Conservation (phyloP, 2,797 vertebrate genomes). For the Crocidura indochinensis region DNA sequence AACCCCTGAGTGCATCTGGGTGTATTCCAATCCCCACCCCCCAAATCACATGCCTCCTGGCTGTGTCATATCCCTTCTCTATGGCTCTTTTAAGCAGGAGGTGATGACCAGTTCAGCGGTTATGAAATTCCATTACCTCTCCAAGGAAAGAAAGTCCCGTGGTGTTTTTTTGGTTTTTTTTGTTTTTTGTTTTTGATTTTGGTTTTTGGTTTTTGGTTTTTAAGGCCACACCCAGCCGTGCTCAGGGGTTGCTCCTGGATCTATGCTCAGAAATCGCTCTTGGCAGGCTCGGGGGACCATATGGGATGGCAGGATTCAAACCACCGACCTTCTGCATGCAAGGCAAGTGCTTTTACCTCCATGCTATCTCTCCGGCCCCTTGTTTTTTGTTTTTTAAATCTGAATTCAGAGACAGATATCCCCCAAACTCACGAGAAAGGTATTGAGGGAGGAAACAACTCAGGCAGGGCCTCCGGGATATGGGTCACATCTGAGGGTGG, state of each 20-base stretch:
- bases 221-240: too few relatives aligned
- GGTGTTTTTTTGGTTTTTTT: too few relatives aligned
- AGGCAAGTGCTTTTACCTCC: too few relatives aligned
- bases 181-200: too few relatives aligned
- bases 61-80: not conserved
- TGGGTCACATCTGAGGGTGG: slow-evolving; percentile 60
- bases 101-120: not conserved
- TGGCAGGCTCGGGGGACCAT: too few relatives aligned
- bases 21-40: not conserved
- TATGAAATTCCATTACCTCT: not conserved
- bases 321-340: too few relatives aligned
- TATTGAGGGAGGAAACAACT: slow-evolving; percentile 15
- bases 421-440: not conserved
- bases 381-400: too few relatives aligned
- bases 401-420: not conserved
- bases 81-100: not conserved
- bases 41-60: not conserved
- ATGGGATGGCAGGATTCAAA: too few relatives aligned
- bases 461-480: slow-evolving; percentile 55
- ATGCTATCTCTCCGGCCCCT: too few relatives aligned
- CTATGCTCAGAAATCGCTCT: too few relatives aligned
- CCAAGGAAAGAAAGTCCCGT: not conserved
- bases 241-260: too few relatives aligned
- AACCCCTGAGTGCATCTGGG: not conserved
- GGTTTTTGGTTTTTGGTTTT: too few relatives aligned